Conservation (phyloP, 2,113 vertebrate species). For the Empidonax traillii region DNA sequence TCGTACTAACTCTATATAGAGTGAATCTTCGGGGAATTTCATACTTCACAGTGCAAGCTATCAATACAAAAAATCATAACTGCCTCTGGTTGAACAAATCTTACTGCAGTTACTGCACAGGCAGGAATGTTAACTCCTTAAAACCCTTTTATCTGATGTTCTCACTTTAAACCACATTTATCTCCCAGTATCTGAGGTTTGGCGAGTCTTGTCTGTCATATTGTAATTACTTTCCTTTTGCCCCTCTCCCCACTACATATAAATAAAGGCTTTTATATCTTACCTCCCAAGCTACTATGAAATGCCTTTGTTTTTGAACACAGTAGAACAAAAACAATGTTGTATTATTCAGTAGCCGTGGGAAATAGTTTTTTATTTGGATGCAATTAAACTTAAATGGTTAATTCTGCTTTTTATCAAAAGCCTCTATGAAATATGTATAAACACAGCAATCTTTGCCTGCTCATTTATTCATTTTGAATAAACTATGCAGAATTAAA, state of each 20-base stretch:
- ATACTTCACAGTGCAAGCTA: constrained; percentile 9
- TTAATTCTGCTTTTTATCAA: constrained; percentile 64
- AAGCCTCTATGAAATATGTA: constrained; percentile 60
- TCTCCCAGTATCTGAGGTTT: background rate
- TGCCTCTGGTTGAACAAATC: background rate
- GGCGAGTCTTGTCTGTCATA: background rate
- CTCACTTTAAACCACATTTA: background rate
- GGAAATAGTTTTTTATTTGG: constrained; percentile 63
- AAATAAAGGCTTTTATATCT: constrained; percentile 32
- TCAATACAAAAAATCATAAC: background rate
- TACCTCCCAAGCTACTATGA: constrained; percentile 44
- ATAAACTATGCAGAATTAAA: constrained; percentile 54
- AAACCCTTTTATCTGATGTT: background rate
- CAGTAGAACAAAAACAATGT: constrained; percentile 35
- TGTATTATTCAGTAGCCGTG: constrained; percentile 56
- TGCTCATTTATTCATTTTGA: constrained; percentile 60
- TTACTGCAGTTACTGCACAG: background rate
- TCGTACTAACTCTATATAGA: background rate
- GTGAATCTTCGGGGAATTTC: constrained; percentile 9
- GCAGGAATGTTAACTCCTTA: constrained; percentile 25
- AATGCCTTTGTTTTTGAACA: constrained; percentile 47
- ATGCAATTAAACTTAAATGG: constrained; percentile 61
- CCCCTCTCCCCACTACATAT: background rate
- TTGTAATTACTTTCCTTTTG: background rate
- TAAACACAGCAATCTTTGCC: constrained; percentile 46